Evolutionary conservation across 2,113 vertebrate species (phyloP), one percentile per base, ranked within the genome.

Genomic region (Burhinus bistriatus): DNA sequence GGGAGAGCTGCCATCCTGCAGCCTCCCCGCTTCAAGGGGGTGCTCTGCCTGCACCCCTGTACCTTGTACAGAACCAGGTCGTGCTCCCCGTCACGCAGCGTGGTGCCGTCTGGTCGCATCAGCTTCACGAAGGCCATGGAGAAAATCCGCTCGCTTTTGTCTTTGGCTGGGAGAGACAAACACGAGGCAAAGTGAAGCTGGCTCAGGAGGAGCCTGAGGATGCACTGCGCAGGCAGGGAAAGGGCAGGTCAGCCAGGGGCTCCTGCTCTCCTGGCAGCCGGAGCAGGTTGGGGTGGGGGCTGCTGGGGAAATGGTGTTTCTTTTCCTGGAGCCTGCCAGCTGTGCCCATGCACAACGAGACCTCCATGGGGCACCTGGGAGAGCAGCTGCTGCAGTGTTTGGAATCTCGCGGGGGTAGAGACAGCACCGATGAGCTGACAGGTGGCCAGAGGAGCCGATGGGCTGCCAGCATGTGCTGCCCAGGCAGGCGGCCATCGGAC

Each of bases 21-120:
- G 12, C 34, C 1, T 29, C 44, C 20, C 17, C 2, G 1, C 0
- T 11, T 15, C 0, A 1, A n/a, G 26, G 3, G 11, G 9, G 61
- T 51, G 7, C 1, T 36, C 66, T 38, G 1, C 4, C 29, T 13
- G 14, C n/a, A 34, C 21, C 29, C 34, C 42, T 1, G 0, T 86
- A 97, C 97, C 97, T 98, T 98, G 93, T 97, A 98, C 1, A 98
- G 93, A 32, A 97, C 8, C 40, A 98, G 90, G 77, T 97, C 95
- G 2, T 98, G 97, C 68, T 97, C 96, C 51, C 96, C 97, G 0
- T 98, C 97, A 2, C 78, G 76, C 64, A 98, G 95, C 0, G 97
- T 97, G 72, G 97, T 98, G 66, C 97, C 97, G 0, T 98, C 97
- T 1, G 88, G 83, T 11, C 55, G 71, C 62, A 98, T 96, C 92